These are phyloP conservation scores for Leptinotarsa juncta DNA, from an alignment of 2,888 invertebrate species.

Conservation along the genomic window DNA sequence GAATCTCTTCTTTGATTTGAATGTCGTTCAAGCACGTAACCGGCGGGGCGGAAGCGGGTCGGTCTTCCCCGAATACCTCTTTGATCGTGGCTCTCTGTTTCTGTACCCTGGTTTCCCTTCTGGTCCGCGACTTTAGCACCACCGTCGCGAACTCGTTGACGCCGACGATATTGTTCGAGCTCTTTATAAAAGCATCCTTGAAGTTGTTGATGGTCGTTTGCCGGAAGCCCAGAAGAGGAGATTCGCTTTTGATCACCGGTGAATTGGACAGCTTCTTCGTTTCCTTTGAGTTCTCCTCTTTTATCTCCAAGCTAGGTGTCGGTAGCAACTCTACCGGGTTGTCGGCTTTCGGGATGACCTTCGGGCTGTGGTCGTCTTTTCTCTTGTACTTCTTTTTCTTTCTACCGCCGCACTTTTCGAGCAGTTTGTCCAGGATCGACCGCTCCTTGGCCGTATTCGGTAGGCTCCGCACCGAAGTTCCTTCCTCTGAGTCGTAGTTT, in stretches of 20 bases:
- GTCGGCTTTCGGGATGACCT: conserved; percentile 70
- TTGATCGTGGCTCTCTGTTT: conserved; percentile 83
- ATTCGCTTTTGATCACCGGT: conserved; percentile 68
- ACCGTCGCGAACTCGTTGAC: conserved; percentile 77
- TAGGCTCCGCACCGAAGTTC: conserved; percentile 75
- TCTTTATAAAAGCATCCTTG: conserved; percentile 75
- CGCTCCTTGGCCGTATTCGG: conserved; percentile 62
- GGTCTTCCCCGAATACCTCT: conserved; percentile 84
- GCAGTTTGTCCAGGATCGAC: conserved; percentile 76
- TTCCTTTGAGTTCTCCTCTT: conserved; percentile 66
- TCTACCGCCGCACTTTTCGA: conserved; percentile 74
- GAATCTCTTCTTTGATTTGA: conserved; percentile 59
- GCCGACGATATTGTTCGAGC: conserved; percentile 70
- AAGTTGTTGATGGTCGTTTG: conserved; percentile 77
- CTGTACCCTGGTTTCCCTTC: conserved; percentile 78
- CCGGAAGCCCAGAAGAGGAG: conserved; percentile 74
- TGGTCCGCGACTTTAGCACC: conserved; percentile 78
- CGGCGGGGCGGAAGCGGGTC: conserved; percentile 86
- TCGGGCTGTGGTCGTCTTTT: conserved; percentile 70
- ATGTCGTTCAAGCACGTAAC: conserved; percentile 69
- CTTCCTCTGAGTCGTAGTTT: conserved; percentile 77
- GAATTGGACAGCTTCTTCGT: conserved; percentile 52
- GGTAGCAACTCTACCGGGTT: conserved; percentile 71
- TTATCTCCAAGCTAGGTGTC: conserved; percentile 72
- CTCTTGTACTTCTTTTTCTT: conserved; percentile 69